Conservation (phyloP, 35 echinoderm and acorn worm species). For the Holothuria glaberrima region DNA sequence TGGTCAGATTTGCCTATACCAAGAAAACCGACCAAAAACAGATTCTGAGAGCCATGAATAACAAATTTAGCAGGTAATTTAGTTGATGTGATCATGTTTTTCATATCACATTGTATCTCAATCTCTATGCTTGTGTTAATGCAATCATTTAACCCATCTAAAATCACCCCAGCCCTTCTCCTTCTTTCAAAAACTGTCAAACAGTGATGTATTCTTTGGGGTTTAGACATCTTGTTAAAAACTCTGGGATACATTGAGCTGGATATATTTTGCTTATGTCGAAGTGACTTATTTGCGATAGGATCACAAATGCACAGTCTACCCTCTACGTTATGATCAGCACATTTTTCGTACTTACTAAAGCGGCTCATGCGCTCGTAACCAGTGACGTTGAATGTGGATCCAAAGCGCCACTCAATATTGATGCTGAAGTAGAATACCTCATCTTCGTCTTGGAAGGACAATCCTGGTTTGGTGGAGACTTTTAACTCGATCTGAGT, state of each 20-base stretch:
- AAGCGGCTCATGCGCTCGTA: constrained; percentile 39
- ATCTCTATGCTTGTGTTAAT: background rate
- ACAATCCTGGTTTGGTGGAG: background rate
- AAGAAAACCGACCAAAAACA: background rate
- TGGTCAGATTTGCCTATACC: constrained; percentile 6
- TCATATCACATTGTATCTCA: background rate
- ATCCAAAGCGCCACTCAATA: background rate
- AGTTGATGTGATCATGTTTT: constrained; percentile 7
- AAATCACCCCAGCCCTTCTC: background rate
- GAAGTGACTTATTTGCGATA: background rate
- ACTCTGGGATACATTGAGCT: background rate
- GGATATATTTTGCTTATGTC: background rate
- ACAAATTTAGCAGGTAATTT: constrained; percentile 1
- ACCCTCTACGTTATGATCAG: background rate
- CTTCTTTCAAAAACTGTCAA: constrained; percentile 1
- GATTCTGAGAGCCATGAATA: constrained; percentile 8
- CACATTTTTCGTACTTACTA: constrained; percentile 32
- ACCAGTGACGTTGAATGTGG: constrained; percentile 1
- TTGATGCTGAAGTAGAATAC: background rate
- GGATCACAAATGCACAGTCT: constrained; percentile 5
- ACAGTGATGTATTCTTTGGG: background rate
- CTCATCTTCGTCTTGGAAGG: background rate
- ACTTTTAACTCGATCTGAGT: constrained; percentile 8
- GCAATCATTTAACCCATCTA: constrained; percentile 5
- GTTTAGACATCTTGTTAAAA: constrained; percentile 4